Evolutionary conservation across 2,113 vertebrate genomes (phyloP).

Genomic region (Eidolon helvum): DNA sequence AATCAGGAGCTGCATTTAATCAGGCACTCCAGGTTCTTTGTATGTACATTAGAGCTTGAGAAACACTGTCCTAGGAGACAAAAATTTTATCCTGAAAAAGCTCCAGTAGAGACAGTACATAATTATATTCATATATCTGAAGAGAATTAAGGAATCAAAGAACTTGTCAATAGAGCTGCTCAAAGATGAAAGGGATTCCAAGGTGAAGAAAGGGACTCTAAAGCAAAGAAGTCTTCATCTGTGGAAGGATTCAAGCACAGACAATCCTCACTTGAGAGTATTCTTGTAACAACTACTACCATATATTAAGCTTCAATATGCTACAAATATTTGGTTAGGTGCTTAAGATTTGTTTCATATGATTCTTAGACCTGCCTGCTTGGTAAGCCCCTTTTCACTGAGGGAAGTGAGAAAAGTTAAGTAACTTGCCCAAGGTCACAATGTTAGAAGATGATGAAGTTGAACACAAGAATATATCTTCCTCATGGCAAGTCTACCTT

Average conservation of each 20-base stretch:
- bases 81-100: background rate
- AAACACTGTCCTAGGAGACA: background rate
- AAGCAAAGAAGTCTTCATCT: background rate
- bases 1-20: background rate
- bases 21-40: background rate
- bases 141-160: background rate
- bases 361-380: background rate
- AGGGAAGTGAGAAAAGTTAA: background rate
- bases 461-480: background rate
- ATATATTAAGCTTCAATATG: background rate
- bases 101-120: background rate
- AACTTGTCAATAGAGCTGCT: background rate
- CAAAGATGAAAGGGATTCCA: background rate
- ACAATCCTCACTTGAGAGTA: background rate
- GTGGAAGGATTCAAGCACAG: background rate
- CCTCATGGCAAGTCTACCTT: background rate
- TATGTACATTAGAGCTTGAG: background rate
- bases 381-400: background rate
- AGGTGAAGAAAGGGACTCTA: background rate
- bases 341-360: background rate
- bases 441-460: background rate
- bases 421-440: background rate
- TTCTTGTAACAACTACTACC: background rate
- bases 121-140: background rate
- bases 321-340: background rate